Evolutionary conservation across 2,888 invertebrate species (phyloP).

Genomic region (Andricus quercusramuli): DNA sequence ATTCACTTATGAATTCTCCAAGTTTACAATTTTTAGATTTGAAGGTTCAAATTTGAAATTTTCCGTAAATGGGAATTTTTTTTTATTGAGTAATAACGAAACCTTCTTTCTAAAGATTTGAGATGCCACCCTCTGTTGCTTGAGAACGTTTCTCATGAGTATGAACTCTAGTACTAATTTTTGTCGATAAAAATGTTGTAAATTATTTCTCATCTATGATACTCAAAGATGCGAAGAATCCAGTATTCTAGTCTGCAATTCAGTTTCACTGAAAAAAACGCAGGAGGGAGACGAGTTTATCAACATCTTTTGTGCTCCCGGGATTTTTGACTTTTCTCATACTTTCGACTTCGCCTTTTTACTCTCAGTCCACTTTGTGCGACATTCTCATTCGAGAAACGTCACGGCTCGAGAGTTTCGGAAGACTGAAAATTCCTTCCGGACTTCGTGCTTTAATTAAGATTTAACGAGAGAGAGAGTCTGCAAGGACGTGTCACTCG

Average conservation of each 20-base stretch:
- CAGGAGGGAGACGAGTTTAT: neutral
- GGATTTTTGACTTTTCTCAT: neutral
- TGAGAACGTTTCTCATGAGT: too few species aligned
- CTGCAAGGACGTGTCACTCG: neutral
- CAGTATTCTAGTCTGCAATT: neutral
- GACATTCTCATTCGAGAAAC: neutral
- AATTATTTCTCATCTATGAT: neutral
- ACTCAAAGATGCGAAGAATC: neutral
- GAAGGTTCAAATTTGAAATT: too few species aligned
- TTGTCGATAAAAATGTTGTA: neutral
- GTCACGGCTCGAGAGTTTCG: neutral
- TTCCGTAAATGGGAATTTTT: too few species aligned
- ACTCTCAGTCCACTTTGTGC: neutral
- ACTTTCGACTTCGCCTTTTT: neutral
- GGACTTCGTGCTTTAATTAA: slow-evolving; percentile 16
- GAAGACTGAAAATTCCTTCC: neutral
- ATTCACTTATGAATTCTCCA: neutral
- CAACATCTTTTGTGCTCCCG: neutral
- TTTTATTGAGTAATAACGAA: too few species aligned
- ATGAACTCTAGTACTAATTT: neutral
- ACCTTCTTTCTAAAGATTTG: too few species aligned
- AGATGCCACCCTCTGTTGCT: too few species aligned
- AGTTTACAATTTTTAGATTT: neutral
- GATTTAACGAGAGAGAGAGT: neutral
- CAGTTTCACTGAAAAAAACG: neutral